Evolutionary conservation across 2,113 vertebrate genomes (phyloP).

Genomic region (Oriolus oriolus): DNA sequence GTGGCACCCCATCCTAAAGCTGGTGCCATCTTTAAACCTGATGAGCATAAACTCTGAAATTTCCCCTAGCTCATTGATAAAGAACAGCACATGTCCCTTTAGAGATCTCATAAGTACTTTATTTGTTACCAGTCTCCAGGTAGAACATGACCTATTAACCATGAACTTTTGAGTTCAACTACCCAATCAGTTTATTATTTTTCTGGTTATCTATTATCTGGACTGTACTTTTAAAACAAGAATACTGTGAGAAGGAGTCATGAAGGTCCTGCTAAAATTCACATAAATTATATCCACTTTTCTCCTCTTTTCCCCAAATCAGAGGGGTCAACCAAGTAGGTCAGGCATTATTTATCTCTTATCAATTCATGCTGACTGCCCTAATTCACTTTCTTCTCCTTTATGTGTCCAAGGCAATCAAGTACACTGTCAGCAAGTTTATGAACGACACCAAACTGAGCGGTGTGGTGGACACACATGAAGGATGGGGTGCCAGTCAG

Average conservation of each 20-base stretch:
- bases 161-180: neutral
- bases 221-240: neutral
- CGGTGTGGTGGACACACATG: too few species aligned
- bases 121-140: neutral
- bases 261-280: neutral
- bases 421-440: neutral
- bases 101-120: neutral
- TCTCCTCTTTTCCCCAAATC: neutral
- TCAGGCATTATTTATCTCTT: neutral
- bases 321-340: neutral
- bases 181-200: neutral
- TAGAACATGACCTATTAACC: neutral
- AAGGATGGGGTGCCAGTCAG: neutral
- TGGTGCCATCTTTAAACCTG: neutral
- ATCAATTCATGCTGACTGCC: neutral
- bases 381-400: neutral
- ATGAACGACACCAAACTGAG: fast-evolving
- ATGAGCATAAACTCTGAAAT: neutral
- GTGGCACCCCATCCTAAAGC: too few species aligned
- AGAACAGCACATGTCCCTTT: neutral
- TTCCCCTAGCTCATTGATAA: neutral
- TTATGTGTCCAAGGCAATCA: neutral
- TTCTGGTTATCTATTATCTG: neutral
- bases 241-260: neutral
- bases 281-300: neutral